Base-by-base conservation (phyloP, 2,888 invertebrate genomes). In the Microplitis deprimator region DNA sequence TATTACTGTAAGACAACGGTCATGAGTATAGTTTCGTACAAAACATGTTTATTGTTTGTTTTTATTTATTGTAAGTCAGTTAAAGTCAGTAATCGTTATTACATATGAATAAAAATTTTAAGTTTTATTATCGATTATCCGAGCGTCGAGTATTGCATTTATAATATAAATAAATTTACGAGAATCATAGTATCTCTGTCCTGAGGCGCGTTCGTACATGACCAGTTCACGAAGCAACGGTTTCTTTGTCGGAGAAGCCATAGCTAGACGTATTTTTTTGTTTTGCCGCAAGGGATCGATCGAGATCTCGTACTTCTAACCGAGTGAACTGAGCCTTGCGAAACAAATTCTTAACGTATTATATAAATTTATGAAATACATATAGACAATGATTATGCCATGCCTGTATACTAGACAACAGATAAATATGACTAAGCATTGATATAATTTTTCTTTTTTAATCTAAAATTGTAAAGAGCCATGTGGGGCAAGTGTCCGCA, bases 241-340 rank as follows among this genome's bases (percentile, higher is more conserved):
- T 82, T 81, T 78, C 82, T 82, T 82, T 81, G 82, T 82, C 81
- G 82, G 82, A 80, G 80, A 79, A 39, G 61, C 74, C 68, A 73
- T 73, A 73, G 68, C 40, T 68, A 60, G 72, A 16, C 72, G 20
- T 61, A 62, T 64, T 61, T 74, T 74, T 68, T 68, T 67, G 29
- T 61, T 60, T 40, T 61, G 20, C 65, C 41, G 39, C 60, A 59
- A 74, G 68, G 76, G 68, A 73, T 78, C 75, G 72, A 76, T 71
- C 76, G 70, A 71, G 71, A 69, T 76, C 73, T 73, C 64, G 60
- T 72, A 16, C 40, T 76, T 67, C 16, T 60, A 69, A 61, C 16
- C 59, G 64, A 64, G 39, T 72, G 50, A 50, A 10, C 50, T 68
- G 40, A 59, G 70, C 50, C 75, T 71, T 76, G 62, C 70, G 70